Percentiles rank a stretch among this genome's conserved stretches.
Conservation (phyloP, 2,797 vertebrate species). For the Euphonia xanthogaster region DNA sequence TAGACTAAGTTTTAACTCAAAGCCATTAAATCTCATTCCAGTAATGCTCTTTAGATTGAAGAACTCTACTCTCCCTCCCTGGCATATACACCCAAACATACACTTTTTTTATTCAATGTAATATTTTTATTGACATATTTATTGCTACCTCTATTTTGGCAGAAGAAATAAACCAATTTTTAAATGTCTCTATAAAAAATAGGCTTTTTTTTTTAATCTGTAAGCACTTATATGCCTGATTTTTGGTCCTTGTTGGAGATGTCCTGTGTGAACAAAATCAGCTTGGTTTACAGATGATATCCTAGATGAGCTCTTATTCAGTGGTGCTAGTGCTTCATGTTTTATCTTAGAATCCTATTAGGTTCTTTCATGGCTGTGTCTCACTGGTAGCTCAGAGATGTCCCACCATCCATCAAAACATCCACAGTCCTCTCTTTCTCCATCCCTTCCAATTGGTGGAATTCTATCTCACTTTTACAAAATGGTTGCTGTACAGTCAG, state of each 20-base stretch:
- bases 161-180: not conserved
- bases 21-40: constrained; percentile 15
- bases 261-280: not conserved
- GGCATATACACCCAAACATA: not conserved
- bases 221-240: not conserved
- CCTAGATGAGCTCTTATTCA: not conserved
- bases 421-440: not conserved
- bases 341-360: not conserved
- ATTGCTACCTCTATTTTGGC: not conserved
- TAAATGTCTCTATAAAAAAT: not conserved
- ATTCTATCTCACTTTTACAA: not conserved
- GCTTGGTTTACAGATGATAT: not conserved
- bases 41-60: constrained; percentile 23
- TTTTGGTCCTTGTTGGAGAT: not conserved
- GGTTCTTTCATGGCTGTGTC: not conserved
- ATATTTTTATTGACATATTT: not conserved
- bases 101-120: not conserved
- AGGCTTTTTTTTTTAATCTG: not conserved
- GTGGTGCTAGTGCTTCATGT: not conserved
- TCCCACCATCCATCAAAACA: not conserved
- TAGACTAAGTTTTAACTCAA: constrained; percentile 44
- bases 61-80: not conserved
- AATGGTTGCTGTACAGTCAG: not conserved
- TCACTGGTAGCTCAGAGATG: not conserved
- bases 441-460: not conserved